Base-by-base conservation (phyloP, 2,888 invertebrate genomes). In the Electrophaes corylata region DNA sequence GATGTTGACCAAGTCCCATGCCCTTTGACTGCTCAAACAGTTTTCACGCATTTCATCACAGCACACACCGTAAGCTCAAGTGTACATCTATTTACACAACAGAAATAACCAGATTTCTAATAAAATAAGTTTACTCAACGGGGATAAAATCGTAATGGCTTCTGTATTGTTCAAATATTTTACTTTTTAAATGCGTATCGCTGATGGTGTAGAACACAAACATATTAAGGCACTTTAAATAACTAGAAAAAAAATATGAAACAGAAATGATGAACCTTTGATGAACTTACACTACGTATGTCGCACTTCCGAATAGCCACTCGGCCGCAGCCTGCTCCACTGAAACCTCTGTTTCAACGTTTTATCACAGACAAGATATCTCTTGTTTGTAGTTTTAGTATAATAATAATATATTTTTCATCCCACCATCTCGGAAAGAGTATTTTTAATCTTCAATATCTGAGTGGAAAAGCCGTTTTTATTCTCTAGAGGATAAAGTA, bases 151-250 rank as follows among this genome's bases (percentile, higher is more conserved):
- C 14, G 18, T 40, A 58, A 53, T 48, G 33, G 61, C 63, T 61
- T 61, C 58, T 56, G 58, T 61, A 44, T 57, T 59, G 48, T 52
- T 33, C 20, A 35, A 46, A 57, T n/a, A 58, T 56, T 58, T 58
- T 60, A 50, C 47, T 35, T 37, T 39, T 50, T 46, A 49, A 60
- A 29, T 52, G 35, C 46, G 31, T 47, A 60, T 16, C 52, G 53
- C 37, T 43, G 51, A 57, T 57, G 64, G 58, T 26, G 47, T 57
- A 63, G 60, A 54, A 59, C 57, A 48, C 62, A 60, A 60, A 65
- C 37, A 48, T 23, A 1, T 23, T 23, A 35, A n/a, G 33, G 19
- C 33, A 55, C 8, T 53, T 11, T 48, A 19, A 6, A 11, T 1
- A 41, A 20, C 20, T 6, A 12, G 6, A 41, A 41, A 41, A 3